phyloP scores from a whole-genome alignment of 1,140 invertebrate genomes.

The Pogonomyrmex barbatus region DNA sequence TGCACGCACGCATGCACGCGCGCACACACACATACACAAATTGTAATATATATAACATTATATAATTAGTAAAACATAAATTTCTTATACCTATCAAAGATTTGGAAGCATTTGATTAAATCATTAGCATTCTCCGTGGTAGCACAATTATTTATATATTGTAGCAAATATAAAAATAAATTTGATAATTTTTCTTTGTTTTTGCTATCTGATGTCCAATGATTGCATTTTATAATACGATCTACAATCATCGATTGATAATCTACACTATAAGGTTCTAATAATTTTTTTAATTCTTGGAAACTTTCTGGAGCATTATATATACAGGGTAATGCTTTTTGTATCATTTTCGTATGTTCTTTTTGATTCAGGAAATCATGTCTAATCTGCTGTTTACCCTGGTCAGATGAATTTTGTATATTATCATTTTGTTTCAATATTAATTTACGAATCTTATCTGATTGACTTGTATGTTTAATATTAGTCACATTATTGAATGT shows the following conservation, averaged over 20 bases:
- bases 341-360: slow-evolving; percentile 87
- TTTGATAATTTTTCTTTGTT: slow-evolving; percentile 92
- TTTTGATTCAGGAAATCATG: slow-evolving; percentile 83
- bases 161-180: slow-evolving; percentile 91
- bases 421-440: slow-evolving; percentile 58
- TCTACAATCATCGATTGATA: slow-evolving; percentile 91
- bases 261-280: slow-evolving; percentile 87
- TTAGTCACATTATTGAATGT: slow-evolving; percentile 30
- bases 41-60: slow-evolving; percentile 33
- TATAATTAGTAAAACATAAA: slow-evolving; percentile 40
- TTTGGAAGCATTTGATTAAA: slow-evolving; percentile 87
- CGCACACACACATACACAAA: no score
- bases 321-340: slow-evolving; percentile 90
- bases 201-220: slow-evolving; percentile 90
- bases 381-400: slow-evolving; percentile 74
- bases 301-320: slow-evolving; percentile 89
- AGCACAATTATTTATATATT: slow-evolving; percentile 90
- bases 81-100: slow-evolving; percentile 84
- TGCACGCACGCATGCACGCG: no score
- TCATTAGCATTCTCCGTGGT: slow-evolving; percentile 84
- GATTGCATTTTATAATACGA: slow-evolving; percentile 94
- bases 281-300: slow-evolving; percentile 89
- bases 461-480: slow-evolving; percentile 32
- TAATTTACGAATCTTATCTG: slow-evolving; percentile 46
- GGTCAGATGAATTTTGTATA: background rate